Base-by-base conservation (phyloP, 2,888 invertebrate species). In the Caenorhabditis panamensis region DNA sequence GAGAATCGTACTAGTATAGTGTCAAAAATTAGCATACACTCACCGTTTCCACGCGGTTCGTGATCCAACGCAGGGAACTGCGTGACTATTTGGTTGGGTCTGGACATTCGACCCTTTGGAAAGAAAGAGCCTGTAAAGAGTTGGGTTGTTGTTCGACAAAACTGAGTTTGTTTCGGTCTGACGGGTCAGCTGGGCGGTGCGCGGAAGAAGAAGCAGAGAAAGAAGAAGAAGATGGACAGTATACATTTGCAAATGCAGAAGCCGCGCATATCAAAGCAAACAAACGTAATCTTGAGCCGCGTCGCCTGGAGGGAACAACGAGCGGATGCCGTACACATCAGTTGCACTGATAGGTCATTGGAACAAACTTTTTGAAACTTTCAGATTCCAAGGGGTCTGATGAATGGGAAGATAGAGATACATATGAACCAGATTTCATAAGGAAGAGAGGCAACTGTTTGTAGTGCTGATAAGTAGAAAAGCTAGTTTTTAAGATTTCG, bases 31-130 rank as follows among this genome's bases (percentile, higher is more conserved):
- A 24, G 37, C 31, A 53, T 36, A 31, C 3, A 58, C 59, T 61
- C 51, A 80, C 80, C 80, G 49, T 76, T 64, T 26, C 73, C 75
- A 22, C 78, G 51, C 20, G 82, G 82, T 41, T 82, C 82, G 54
- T 82, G 82, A 36, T 82, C 82, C 49, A 82, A 22, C 11, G 82
- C 82, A n/a, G 82, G 82, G 61, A 82, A 82, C 59, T 78, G 82
- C 20, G 82, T 82, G 71, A 80, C 75, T 62, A 69, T 62, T 51
- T 80, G 75, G 59, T 59, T 59, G 47, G 76, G 49, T 24, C 76
- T 31, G 18, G 76, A 71, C 79, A 79, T 76, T 11, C 37, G 22
- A 20, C 28, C 24, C 22, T 49, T n/a, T n/a, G n/a, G n/a, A n/a
- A n/a, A n/a, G n/a, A n/a, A n/a, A n/a, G n/a, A n/a, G n/a, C n/a